These are phyloP conservation scores for Alloplasta piceator DNA, from an alignment of 2,888 invertebrate species.

Conservation along the genomic window DNA sequence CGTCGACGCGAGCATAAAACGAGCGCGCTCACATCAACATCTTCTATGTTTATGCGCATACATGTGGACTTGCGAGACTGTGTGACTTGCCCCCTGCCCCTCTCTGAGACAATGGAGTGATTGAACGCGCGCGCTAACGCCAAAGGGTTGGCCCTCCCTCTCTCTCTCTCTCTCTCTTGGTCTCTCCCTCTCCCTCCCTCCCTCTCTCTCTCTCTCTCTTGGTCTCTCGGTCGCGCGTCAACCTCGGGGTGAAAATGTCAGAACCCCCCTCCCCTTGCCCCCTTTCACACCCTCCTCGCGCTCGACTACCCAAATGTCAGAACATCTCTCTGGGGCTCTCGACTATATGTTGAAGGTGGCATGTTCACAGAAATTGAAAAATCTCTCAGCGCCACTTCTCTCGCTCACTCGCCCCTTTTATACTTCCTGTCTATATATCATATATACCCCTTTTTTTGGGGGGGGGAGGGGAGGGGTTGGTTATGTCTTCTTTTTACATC, in stretches of 20 bases:
- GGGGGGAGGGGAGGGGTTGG: conserved; percentile 27
- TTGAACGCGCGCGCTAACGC: conserved; percentile 80
- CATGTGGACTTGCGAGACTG: conserved; percentile 4
- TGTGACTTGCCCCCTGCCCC: conserved; percentile 57
- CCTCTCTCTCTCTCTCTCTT: neutral
- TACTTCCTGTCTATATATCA: conserved; percentile 67
- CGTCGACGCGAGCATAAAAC: conserved; percentile 82
- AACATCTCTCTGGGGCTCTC: conserved; percentile 33
- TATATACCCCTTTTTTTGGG: conserved; percentile 28
- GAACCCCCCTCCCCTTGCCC: conserved; percentile 58
- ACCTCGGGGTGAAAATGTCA: conserved; percentile 82
- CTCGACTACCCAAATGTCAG: conserved; percentile 64
- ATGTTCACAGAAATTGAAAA: conserved; percentile 61
- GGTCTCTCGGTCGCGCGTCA: conserved; percentile 72
- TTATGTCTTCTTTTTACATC: conserved; percentile 16
- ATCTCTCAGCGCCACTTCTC: conserved; percentile 44
- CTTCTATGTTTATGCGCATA: neutral
- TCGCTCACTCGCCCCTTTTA: conserved; percentile 45
- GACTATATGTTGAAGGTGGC: conserved; percentile 13
- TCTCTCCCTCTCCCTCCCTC: conserved; percentile 37
- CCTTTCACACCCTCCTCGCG: conserved; percentile 47
- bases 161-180: too few species aligned
- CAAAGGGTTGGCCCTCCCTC: conserved; percentile 78
- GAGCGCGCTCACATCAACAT: conserved; percentile 72
- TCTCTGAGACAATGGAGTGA: conserved; percentile 80